Evolutionary conservation across 2,113 vertebrate species (phyloP).

Genomic region (Canis aureus): DNA sequence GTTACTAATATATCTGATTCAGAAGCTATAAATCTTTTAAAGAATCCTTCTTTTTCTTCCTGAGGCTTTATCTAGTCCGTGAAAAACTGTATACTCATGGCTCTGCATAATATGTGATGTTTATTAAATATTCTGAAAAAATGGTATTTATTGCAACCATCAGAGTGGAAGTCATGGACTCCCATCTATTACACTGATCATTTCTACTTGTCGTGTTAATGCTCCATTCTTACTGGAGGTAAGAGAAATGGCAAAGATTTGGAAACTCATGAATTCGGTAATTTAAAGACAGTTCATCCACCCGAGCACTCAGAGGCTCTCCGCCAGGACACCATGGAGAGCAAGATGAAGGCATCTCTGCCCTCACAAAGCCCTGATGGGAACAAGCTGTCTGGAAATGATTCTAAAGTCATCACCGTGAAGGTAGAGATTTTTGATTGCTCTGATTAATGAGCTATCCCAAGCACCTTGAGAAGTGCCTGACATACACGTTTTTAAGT

Average conservation of each 20-base stretch:
- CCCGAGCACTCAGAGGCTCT: fast-evolving
- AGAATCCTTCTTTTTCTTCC: neutral
- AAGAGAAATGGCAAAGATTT: neutral
- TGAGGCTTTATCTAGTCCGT: neutral
- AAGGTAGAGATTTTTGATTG: neutral
- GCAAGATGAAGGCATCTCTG: fast-evolving
- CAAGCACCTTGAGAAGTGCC: neutral
- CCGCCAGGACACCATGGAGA: neutral
- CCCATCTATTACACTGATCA: neutral
- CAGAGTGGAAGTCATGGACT: neutral
- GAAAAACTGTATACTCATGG: neutral
- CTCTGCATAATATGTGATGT: neutral
- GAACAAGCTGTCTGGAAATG: neutral
- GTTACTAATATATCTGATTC: neutral
- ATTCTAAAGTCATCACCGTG: neutral
- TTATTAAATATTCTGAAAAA: neutral
- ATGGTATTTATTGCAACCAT: neutral
- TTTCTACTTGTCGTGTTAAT: neutral
- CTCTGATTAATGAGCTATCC: neutral
- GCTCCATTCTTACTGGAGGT: neutral
- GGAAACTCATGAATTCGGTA: neutral
- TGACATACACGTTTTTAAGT: neutral
- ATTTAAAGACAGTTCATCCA: neutral
- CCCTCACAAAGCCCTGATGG: neutral
- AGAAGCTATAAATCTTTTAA: neutral